Base-by-base conservation (phyloP, 2,888 invertebrate genomes). In the Brenthis daphne region DNA sequence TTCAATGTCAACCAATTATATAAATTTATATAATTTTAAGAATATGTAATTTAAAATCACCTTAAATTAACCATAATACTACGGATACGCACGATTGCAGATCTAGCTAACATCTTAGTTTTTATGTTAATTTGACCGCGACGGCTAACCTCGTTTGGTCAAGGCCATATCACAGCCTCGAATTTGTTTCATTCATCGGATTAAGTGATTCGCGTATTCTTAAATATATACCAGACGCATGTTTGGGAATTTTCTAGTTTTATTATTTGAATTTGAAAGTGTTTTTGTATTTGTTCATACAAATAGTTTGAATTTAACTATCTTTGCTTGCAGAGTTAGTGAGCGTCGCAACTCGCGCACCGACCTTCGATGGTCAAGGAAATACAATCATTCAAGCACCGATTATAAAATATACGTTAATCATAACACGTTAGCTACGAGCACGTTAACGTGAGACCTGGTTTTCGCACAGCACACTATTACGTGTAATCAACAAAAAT, bases 351-450 rank as follows among this genome's bases (percentile, higher is more conserved):
- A 82, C 80, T 82, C 79, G 84, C 84, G 85, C 85, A 83, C 82
- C 82, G 88, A 90, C 89, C 89, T 91, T 89, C 89, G 79, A 81
- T 78, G 85, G 85, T 87, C 88, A 89, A 88, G 90, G 90, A 89
- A 90, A 88, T 88, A 87, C 85, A 88, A 84, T 85, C 84, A 84
- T 87, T 85, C 81, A 85, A 78, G 73, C 77, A 80, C 80, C 81
- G 83, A 86, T 88, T 83, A 85, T 81, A 83, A 83, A 83, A 81
- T 82, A 80, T 76, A 81, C 77, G 82, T 80, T 85, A 86, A 87
- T 85, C 80, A 81, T 77, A 80, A 80, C 79, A 85, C 75, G 80
- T 83, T 81, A 80, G 77, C 74, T 73, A 79, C 33, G 50, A 60
- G 12, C 33, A 33, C 72, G 57, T 68, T 67, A 55, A 64, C 63